Evolutionary conservation across 2,113 vertebrate species (phyloP).

Genomic region (Petrocephalus zakoni): DNA sequence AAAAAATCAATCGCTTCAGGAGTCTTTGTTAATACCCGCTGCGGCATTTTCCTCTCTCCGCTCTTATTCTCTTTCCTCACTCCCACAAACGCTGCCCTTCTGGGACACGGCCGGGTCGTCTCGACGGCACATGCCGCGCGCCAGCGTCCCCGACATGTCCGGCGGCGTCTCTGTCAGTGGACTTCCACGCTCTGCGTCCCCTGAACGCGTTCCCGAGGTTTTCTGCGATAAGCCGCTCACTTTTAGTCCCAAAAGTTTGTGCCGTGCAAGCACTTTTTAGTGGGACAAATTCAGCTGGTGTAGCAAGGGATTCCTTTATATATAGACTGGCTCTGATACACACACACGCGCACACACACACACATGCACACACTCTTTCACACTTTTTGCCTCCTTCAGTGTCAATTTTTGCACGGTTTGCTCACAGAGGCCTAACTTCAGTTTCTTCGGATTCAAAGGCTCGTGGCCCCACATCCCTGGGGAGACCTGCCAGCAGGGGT

Average conservation of each 20-base stretch:
- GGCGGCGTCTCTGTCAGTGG: not conserved
- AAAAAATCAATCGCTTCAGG: not conserved
- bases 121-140: not conserved
- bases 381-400: not conserved
- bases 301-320: not conserved
- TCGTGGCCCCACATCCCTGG: not conserved
- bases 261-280: not conserved
- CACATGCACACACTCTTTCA: not conserved
- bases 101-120: not conserved
- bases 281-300: not conserved
- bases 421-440: not conserved
- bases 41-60: not conserved
- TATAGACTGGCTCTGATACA: not conserved
- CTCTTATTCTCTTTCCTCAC: not conserved
- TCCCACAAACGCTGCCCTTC: not conserved
- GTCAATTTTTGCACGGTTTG: not conserved
- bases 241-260: not conserved
- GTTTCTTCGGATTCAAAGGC: not conserved
- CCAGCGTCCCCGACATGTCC: not conserved
- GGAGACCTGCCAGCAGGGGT: not conserved
- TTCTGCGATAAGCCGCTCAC: not conserved
- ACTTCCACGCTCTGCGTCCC: not conserved
- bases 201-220: not conserved
- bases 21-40: not conserved
- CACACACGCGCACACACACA: not conserved